Conservation (phyloP, 92 coral and sea anemone genomes). For the Siderastrea siderea region DNA sequence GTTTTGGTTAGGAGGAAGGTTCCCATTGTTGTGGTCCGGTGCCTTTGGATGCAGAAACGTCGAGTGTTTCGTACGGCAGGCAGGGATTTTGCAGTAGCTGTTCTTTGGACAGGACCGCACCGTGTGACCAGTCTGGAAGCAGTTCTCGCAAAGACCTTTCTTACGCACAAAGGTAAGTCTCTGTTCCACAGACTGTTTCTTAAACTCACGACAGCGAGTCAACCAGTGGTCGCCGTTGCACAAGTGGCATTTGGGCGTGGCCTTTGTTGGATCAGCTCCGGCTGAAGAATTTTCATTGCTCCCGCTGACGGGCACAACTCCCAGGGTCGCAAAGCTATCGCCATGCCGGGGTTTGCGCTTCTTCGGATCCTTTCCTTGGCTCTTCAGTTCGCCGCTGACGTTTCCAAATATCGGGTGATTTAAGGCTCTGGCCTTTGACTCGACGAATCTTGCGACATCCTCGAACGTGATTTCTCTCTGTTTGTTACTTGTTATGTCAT, state of each 20-base stretch:
- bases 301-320: conserved; percentile 1
- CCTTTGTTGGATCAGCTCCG: neutral
- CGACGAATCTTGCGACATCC: conserved; percentile 45
- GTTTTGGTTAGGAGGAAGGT: neutral
- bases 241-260: conserved; percentile 27
- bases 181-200: conserved; percentile 37
- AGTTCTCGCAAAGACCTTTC: conserved; percentile 57
- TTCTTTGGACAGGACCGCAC: conserved; percentile 40
- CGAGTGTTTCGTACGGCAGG: conserved; percentile 56
- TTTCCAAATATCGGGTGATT: conserved; percentile 53
- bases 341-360: neutral
- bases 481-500: conserved; percentile 16
- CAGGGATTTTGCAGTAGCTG: conserved; percentile 56
- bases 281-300: neutral
- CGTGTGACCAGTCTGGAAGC: conserved; percentile 31
- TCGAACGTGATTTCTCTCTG: conserved; percentile 32
- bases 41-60: conserved; percentile 65
- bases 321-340: neutral
- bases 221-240: conserved; percentile 55
- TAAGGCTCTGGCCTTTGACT: conserved; percentile 31
- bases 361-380: neutral
- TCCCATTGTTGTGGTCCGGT: neutral
- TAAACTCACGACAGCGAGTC: conserved; percentile 50
- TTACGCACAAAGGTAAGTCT: conserved; percentile 43
- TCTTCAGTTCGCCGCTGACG: conserved; percentile 16